Percentiles rank a stretch among this genome's conserved stretches.
Evolutionary conservation across 2,888 invertebrate genomes (phyloP).

Genomic region (Megalurothrips usitatus): DNA sequence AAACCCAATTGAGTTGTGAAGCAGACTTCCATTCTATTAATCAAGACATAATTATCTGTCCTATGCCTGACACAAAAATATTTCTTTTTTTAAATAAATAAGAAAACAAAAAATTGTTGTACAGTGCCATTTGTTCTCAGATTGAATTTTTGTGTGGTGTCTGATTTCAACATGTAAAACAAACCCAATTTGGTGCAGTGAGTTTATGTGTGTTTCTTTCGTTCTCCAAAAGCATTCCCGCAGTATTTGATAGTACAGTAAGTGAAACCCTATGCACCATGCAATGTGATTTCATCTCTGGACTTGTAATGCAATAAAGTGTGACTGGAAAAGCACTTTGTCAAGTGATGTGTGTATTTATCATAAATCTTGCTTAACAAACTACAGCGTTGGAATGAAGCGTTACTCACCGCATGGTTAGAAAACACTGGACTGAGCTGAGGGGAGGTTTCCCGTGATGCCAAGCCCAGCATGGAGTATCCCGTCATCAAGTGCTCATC

Average conservation of each 20-base stretch:
- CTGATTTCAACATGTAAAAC: neutral
- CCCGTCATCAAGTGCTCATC: neutral
- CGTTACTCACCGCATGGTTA: conserved; percentile 7
- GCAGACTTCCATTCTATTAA: neutral
- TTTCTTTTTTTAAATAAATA: neutral
- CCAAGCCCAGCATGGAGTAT: neutral
- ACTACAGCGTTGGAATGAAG: neutral
- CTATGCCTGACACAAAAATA: neutral
- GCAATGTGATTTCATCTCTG: too few species aligned
- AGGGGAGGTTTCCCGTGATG: conserved; percentile 31
- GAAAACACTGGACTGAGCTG: conserved; percentile 29
- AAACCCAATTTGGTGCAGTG: neutral
- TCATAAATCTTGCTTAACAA: neutral
- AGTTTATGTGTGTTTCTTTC: neutral
- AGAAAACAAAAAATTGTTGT: neutral
- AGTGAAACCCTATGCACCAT: too few species aligned
- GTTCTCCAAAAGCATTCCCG: neutral
- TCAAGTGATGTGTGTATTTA: neutral
- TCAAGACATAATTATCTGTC: neutral
- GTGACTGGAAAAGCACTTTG: neutral
- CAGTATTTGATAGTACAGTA: too few species aligned
- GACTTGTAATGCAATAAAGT: neutral
- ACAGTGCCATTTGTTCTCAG: neutral
- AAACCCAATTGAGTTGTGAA: too few species aligned
- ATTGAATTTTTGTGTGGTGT: too few species aligned